Evolutionary conservation across 1,140 invertebrate genomes (phyloP), one percentile per base, ranked within the genome.

Genomic region (Sminthurinus signatus): DNA sequence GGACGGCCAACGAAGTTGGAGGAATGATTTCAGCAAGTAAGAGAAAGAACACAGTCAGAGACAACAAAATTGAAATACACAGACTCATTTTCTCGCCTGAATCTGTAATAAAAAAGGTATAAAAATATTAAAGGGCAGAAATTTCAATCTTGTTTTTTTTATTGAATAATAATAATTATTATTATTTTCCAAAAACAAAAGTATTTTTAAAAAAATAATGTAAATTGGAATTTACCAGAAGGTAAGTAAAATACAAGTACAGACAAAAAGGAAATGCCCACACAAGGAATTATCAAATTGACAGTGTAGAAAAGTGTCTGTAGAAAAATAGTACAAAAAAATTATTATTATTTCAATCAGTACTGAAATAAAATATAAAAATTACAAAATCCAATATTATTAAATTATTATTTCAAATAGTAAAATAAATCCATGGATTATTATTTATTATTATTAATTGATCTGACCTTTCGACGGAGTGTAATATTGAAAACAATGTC

Each of bases 401-500:
- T n/a, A n/a, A n/a, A n/a, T 10, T 10, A 42, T 10, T 42, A 42
- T 42, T 42, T 42, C 36, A n/a, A n/a, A n/a, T n/a, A n/a, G n/a
- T n/a, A n/a, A n/a, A n/a, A n/a, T n/a, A n/a, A n/a, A n/a, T n/a
- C n/a, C n/a, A n/a, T n/a, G n/a, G n/a, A 10, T 42, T 42, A 17
- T 42, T 10, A 17, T 10, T 42, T 10, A 42, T 10, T 42, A 42
- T 10, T 78, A n/a, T n/a, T n/a, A n/a, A n/a, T n/a, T n/a, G n/a
- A n/a, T n/a, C n/a, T n/a, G n/a, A n/a, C n/a, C n/a, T 97, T 97
- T 70, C 96, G 82, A 63, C 97, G 82, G 59, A 99, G 82, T 31
- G 93, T 96, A 70, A 99, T 89, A 78, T 98, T 95, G 82, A 99
- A 99, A 67, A 94, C 95, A 74, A 98, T 96, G 79, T 98, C 91